Conservation (phyloP, 1,140 invertebrate genomes). For the Metaphire vulgaris region DNA sequence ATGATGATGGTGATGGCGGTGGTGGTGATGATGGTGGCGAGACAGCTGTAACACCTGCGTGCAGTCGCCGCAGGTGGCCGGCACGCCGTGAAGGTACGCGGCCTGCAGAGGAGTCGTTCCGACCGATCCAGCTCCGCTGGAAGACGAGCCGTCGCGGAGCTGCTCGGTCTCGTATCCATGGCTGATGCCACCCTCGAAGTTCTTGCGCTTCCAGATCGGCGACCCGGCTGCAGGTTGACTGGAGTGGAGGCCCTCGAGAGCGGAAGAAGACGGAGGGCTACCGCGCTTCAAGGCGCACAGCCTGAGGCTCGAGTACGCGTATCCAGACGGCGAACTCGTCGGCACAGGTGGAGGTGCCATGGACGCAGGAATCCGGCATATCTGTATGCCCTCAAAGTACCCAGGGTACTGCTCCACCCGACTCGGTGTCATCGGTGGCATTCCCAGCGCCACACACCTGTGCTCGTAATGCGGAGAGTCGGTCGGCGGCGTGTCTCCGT, state of each 20-base stretch:
- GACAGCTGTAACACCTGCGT: neutral
- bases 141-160: neutral
- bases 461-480: neutral
- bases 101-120: neutral
- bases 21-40: constrained; percentile 38
- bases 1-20: constrained; percentile 37
- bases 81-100: neutral
- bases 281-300: neutral
- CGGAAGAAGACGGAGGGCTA: neutral
- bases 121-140: too few relatives aligned
- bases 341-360: neutral
- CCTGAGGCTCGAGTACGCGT: neutral
- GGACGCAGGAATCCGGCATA: neutral
- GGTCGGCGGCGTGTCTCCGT: neutral
- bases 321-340: neutral
- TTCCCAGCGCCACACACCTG: neutral
- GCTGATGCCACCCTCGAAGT: constrained; percentile 29
- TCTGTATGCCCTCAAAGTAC: neutral
- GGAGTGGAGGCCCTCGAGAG: neutral
- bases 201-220: constrained; percentile 63
- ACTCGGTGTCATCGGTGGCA: neutral
- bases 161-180: neutral
- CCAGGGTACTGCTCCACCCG: neutral
- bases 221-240: constrained; percentile 39
- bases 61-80: neutral